Percentiles rank a stretch among this genome's conserved stretches.
Evolutionary conservation across 2,797 vertebrate species (phyloP).

Genomic region (Rallus crepitans): DNA sequence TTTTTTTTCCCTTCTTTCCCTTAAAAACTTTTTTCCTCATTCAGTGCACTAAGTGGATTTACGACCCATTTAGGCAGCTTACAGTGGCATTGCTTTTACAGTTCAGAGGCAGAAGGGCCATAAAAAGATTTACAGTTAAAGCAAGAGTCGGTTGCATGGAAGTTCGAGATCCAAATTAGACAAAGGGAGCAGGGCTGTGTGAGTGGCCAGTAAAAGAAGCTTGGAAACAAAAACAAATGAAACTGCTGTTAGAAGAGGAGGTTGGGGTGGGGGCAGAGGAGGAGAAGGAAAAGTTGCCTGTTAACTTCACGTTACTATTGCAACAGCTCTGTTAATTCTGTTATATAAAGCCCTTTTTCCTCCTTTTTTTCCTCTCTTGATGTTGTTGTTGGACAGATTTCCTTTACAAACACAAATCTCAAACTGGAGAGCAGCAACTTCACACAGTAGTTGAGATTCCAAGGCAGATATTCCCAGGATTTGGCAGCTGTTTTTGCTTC

Average conservation of each 20-base stretch:
- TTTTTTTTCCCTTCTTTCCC: neutral
- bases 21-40: slow-evolving; percentile 43
- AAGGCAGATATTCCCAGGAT: slow-evolving; percentile 68
- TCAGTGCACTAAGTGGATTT: slow-evolving; percentile 70
- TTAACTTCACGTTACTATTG: slow-evolving; percentile 47
- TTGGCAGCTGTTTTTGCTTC: slow-evolving; percentile 59
- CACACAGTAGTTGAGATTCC: slow-evolving; percentile 72
- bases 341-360: slow-evolving; percentile 64
- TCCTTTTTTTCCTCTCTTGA: neutral
- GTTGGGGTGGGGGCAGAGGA: slow-evolving; percentile 17
- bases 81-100: slow-evolving; percentile 73
- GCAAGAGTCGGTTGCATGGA: slow-evolving; percentile 48
- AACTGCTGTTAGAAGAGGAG: slow-evolving; percentile 35
- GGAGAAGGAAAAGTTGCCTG: slow-evolving; percentile 21
- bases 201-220: slow-evolving; percentile 61
- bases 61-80: slow-evolving; percentile 64
- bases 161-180: slow-evolving; percentile 60
- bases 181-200: slow-evolving; percentile 8
- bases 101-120: slow-evolving; percentile 58
- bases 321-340: slow-evolving; percentile 56
- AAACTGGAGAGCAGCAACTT: slow-evolving; percentile 54
- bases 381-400: slow-evolving; percentile 73
- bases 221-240: slow-evolving; percentile 68
- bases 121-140: slow-evolving; percentile 70
- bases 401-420: slow-evolving; percentile 65